Conservation (phyloP, 2,113 vertebrate species). For the Carlito syrichta region DNA sequence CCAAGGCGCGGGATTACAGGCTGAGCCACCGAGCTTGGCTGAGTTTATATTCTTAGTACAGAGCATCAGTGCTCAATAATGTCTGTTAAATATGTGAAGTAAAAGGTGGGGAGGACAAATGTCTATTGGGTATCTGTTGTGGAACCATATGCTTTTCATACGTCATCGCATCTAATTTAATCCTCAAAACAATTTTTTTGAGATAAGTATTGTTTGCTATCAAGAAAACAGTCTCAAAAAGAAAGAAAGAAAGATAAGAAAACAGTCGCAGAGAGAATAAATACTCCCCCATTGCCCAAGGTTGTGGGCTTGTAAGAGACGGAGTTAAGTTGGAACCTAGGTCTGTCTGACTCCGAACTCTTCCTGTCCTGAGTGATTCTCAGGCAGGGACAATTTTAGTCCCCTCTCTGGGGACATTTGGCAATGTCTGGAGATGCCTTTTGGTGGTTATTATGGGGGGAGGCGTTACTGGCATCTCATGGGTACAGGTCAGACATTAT, state of each 20-base stretch:
- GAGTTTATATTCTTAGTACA: neutral
- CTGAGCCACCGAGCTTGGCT: too few species aligned
- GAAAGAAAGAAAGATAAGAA: too few species aligned
- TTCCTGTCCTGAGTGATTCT: neutral
- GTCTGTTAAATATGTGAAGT: neutral
- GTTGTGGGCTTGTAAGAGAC: neutral
- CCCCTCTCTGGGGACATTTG: neutral
- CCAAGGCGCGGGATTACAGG: too few species aligned
- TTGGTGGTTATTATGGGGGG: neutral
- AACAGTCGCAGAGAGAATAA: neutral
- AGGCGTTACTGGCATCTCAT: neutral
- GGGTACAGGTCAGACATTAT: neutral
- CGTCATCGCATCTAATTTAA: neutral
- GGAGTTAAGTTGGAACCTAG: neutral
- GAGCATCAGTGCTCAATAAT: neutral
- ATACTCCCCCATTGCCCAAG: neutral
- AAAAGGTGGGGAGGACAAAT: neutral
- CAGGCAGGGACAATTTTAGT: neutral
- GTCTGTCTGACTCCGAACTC: neutral
- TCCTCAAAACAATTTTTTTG: neutral
- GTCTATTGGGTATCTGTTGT: neutral
- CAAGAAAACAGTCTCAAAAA: neutral
- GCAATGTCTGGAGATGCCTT: neutral
- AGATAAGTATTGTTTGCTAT: neutral
- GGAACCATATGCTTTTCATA: neutral